Evolutionary conservation across 2,113 vertebrate genomes (phyloP), one percentile per base, ranked within the genome.

Genomic region (Toxotes jaculatrix): DNA sequence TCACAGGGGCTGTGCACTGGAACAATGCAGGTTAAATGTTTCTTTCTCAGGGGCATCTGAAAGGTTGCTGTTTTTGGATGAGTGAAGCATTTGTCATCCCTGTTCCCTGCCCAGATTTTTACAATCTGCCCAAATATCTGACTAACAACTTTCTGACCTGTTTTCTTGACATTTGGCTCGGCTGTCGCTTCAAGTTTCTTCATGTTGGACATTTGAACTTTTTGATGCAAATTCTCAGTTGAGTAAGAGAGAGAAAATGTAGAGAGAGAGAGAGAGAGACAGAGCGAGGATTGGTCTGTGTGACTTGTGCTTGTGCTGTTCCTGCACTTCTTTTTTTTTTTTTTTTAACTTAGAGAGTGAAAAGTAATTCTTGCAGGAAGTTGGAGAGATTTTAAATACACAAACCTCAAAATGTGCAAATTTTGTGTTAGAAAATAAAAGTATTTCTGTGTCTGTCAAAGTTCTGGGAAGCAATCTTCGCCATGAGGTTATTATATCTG

Each of bases 91-190:
- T 66, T 27, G 61, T 84, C 61, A 75, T 77, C 0, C 27, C 7
- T 63, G 56, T 66, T 72, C 55, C 3, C 3, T 60, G 27, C 23
- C 38, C n/a, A 27, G 32, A 56, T 60, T 67, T 27, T 61, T 36
- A 57, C 47, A 55, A 23, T 47, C 60, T 74, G 34, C 19, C 32
- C 23, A 57, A 36, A 32, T 47, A 72, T 82, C 56, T 70, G 55
- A 53, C 42, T 38, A 69, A 79, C 66, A 81, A 42, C 81, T 67
- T 77, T 40, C 40, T 66, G 67, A 73, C 56, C 55, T 21, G 57
- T 63, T 79, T 76, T 77, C 70, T 61, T 80, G 76, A 83, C 80
- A 82, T 78, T 78, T 43, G 55, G 12, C 31, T 3, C 3, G 4
- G 47, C 56, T 74, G 67, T 77, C 74, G 1, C 40, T 43, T n/a